These are phyloP conservation scores for Petrocephalus zakoni DNA, from an alignment of 2,113 vertebrate species.

Conservation along the genomic window DNA sequence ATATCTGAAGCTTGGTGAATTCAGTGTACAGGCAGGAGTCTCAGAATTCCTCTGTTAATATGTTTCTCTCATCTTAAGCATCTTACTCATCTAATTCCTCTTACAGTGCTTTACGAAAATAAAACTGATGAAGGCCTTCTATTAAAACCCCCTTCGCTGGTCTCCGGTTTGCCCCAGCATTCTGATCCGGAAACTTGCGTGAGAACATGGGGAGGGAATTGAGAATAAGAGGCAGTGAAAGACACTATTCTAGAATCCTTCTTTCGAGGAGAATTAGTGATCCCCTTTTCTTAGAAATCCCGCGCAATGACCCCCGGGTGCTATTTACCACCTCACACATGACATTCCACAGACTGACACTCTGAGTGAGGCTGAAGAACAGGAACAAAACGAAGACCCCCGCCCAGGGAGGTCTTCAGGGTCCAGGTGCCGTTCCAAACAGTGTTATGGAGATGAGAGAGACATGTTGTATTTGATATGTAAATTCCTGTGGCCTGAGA, in stretches of 20 bases:
- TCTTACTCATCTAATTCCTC: not conserved
- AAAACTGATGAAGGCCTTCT: not conserved
- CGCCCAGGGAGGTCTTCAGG: not conserved
- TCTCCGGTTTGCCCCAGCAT: not conserved
- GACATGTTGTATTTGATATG: slow-evolving; percentile 1
- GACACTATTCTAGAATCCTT: not conserved
- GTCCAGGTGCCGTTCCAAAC: not conserved
- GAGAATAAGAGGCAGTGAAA: not conserved
- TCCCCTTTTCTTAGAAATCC: not conserved
- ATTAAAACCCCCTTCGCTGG: not conserved
- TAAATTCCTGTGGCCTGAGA: slow-evolving; percentile 11
- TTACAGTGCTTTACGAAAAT: not conserved
- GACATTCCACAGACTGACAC: not conserved
- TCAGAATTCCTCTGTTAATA: not conserved
- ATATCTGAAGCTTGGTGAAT: not conserved
- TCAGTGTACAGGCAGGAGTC: not conserved
- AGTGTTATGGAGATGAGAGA: not conserved
- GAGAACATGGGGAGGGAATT: not conserved
- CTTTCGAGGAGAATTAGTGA: not conserved
- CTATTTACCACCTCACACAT: not conserved
- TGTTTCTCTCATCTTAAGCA: not conserved
- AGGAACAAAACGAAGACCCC: not conserved
- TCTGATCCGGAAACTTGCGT: not conserved
- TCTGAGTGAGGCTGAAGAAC: not conserved
- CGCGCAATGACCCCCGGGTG: not conserved